Evolutionary conservation across 2,113 vertebrate species (phyloP), one percentile per base, ranked within the genome.

Genomic region (Barnardius zonarius): DNA sequence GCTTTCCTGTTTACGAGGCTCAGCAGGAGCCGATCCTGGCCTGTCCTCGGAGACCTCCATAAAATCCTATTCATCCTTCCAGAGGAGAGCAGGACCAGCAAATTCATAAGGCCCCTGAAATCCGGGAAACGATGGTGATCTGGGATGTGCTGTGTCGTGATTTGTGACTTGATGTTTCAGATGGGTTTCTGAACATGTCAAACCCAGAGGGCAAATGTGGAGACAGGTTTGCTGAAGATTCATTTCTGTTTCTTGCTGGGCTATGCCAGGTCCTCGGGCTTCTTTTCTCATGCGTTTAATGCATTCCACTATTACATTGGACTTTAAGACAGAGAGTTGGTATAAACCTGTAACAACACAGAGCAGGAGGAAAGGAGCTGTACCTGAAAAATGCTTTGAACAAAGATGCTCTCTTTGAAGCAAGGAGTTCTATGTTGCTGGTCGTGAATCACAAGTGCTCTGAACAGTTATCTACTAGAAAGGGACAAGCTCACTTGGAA

Each of bases 1-100:
- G 2, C 86, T 86, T 98, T 98, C 98, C 98, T 98, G 98, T 98
- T 98, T 98, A 98, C 97, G 13, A 35, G 11, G 55, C 93, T 95
- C 16, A 12, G 93, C 92, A 92, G 93, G 76, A 84, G 88, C 91
- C 25, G 10, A 17, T 19, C 41, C 82, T 4, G 9, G 94, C 73
- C 96, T 46, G 94, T 93, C 87, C 92, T 89, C 43, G 0, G 78
- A 72, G 63, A 51, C 31, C 84, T 83, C 52, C 5, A 0, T 33
- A 31, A 74, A 9, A 9, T 28, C n/a, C 74, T 24, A 62, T 14
- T 35, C 19, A 54, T 70, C 72, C 80, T 76, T 39, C 73, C 66
- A 77, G 41, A 8, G 0, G 7, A 59, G 35, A 43, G 27, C 5
- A 14, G 6, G 19, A 10, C 0, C 3, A 2, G 17, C 0, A 0